phyloP scores from a whole-genome alignment of 2,113 vertebrate genomes.

The Thunnus thynnus region DNA sequence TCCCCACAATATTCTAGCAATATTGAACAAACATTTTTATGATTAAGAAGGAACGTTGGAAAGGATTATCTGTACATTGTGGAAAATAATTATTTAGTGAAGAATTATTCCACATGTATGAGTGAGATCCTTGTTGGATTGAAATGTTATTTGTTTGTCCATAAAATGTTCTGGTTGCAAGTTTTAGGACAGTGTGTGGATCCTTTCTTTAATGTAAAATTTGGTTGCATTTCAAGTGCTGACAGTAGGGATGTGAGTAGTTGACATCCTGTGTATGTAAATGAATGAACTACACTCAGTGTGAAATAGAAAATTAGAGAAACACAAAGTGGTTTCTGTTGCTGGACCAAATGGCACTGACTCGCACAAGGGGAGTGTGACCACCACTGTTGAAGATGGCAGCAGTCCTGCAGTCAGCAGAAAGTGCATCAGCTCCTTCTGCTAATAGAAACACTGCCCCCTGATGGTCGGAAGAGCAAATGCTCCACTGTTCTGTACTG shows the following conservation, averaged over 20 bases:
- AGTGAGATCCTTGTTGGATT: background rate
- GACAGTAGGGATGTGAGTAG: background rate
- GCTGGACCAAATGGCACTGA: slow-evolving; percentile 29
- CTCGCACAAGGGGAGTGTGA: slow-evolving; percentile 39
- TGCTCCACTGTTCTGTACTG: background rate
- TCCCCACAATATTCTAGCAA: too few relatives aligned
- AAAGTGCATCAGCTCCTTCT: background rate
- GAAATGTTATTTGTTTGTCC: background rate
- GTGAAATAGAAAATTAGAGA: slow-evolving; percentile 22
- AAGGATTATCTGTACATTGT: background rate
- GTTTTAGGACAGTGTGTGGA: background rate
- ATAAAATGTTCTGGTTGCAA: background rate
- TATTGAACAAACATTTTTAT: background rate
- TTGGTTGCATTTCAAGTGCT: background rate
- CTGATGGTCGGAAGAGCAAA: slow-evolving; percentile 59
- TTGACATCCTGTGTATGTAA: background rate
- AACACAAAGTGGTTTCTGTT: slow-evolving; percentile 29
- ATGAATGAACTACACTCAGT: background rate
- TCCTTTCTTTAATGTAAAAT: background rate
- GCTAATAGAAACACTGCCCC: slow-evolving; percentile 52
- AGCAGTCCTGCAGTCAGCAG: slow-evolving; percentile 32
- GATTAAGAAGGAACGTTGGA: background rate
- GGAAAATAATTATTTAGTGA: background rate
- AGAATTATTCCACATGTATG: background rate
- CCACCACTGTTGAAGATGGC: slow-evolving; percentile 36